These are phyloP conservation scores for Naso thynnoides DNA, from an alignment of 2,797 vertebrate genomes.

Conservation along the genomic window DNA sequence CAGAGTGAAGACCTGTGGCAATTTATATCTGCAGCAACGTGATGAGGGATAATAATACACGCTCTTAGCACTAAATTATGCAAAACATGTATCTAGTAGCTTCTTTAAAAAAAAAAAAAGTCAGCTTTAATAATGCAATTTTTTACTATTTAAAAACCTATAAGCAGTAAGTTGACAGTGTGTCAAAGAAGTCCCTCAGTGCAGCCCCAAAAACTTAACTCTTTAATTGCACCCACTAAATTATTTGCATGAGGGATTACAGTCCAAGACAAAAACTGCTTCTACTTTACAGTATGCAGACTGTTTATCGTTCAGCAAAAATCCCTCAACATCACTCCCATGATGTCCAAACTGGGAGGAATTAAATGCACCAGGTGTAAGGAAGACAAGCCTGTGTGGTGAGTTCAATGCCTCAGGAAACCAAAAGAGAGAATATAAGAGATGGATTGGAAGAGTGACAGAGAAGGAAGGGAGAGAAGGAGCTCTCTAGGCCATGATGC, in stretches of 20 bases:
- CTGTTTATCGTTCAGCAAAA: conserved; percentile 13
- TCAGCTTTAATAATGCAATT: conserved; percentile 7
- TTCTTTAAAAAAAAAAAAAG: neutral
- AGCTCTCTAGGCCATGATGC: conserved; percentile 24
- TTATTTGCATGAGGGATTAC: neutral
- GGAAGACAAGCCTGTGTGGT: conserved; percentile 8
- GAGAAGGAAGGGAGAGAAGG: conserved; percentile 4
- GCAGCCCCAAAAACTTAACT: neutral
- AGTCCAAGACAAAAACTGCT: neutral
- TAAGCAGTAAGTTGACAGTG: conserved; percentile 11
- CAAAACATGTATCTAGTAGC: neutral
- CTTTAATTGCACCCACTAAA: neutral
- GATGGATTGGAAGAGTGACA: conserved; percentile 21
- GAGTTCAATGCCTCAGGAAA: conserved; percentile 33
- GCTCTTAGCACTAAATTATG: conserved; percentile 3
- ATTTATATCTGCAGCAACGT: conserved; percentile 38
- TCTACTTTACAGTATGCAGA: neutral
- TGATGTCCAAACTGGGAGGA: conserved; percentile 8
- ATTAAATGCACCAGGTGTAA: conserved; percentile 24
- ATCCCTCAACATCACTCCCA: neutral
- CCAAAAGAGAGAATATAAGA: neutral
- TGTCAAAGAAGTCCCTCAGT: neutral
- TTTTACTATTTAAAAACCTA: conserved; percentile 2
- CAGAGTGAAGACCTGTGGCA: conserved; percentile 27
- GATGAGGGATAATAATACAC: conserved; percentile 4